Conservation (phyloP, 2,888 invertebrate genomes). For the Leptinotarsa juncta region DNA sequence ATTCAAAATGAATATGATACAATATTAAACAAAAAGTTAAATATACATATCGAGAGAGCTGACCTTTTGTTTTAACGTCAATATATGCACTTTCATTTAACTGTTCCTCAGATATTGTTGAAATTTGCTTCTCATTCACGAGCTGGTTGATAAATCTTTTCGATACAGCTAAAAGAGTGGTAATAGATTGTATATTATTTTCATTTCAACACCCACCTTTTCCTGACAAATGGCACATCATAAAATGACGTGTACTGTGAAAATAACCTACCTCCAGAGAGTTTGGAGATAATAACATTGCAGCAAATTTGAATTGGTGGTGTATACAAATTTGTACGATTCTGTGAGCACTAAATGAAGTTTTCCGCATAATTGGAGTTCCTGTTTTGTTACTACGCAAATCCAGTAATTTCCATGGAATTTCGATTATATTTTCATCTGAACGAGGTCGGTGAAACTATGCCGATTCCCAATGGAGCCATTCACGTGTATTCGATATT, state of each 20-base stretch:
- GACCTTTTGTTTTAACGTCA: no score
- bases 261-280: conserved; percentile 18
- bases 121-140: no score
- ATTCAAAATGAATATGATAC: no score
- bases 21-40: no score
- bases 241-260: background rate
- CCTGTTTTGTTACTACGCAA: conserved; percentile 7
- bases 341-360: conserved; percentile 19
- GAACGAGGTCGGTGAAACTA: conserved; percentile 1
- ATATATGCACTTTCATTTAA: no score
- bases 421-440: conserved; percentile 15
- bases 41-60: no score
- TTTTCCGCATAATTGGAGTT: conserved; percentile 29
- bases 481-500: background rate
- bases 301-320: conserved; percentile 28
- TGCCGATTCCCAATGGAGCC: background rate
- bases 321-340: conserved; percentile 24
- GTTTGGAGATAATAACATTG: conserved; percentile 33
- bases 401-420: conserved; percentile 16
- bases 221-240: background rate
- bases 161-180: no score
- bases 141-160: no score
- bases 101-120: no score
- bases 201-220: background rate
- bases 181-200: no score